Base-by-base conservation (phyloP, 2,888 invertebrate genomes). In the Drosophila koepferae region DNA sequence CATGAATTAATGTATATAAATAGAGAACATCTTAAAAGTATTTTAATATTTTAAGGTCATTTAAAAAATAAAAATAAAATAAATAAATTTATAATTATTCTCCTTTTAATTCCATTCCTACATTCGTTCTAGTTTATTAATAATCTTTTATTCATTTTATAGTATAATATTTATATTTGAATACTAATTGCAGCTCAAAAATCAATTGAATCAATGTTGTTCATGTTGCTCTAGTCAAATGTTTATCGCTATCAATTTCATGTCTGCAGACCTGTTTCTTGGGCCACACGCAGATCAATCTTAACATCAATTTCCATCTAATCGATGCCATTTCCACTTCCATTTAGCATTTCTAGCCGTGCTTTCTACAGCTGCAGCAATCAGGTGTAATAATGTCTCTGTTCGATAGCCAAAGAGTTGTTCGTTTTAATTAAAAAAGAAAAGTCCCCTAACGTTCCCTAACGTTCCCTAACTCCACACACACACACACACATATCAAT, bases 331-430 rank as follows among this genome's bases (percentile, higher is more conserved):
- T 83, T 77, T 83, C 59, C 81, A 80, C 53, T 72, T 66, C 53
- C 82, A 82, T 80, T 87, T 85, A 70, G 69, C 80, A 81, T 69
- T 58, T 61, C 46, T 9, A 38, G 20, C 38, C 53, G 16, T 23
- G n/a, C 49, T 46, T 23, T 23, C 38, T 28, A 41, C 58, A 44
- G 56, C 63, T 44, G 70, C 41, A 9, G 3, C 76, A 51, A 62
- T 73, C 71, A 49, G 70, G 44, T 69, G 68, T 68, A 82, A 77
- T 85, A 89, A 85, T 89, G 85, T 85, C 85, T 85, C 68, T 88
- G 83, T 85, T 88, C 69, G 73, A 87, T 73, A 70, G 49, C 61
- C 60, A 72, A 66, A 71, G 68, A 84, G 72, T 53, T 69, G 85
- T 71, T 78, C 72, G 72, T 66, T 85, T 85, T 89, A 85, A 85